phyloP scores from a whole-genome alignment of 2,888 invertebrate species.

The Troilus luridus region DNA sequence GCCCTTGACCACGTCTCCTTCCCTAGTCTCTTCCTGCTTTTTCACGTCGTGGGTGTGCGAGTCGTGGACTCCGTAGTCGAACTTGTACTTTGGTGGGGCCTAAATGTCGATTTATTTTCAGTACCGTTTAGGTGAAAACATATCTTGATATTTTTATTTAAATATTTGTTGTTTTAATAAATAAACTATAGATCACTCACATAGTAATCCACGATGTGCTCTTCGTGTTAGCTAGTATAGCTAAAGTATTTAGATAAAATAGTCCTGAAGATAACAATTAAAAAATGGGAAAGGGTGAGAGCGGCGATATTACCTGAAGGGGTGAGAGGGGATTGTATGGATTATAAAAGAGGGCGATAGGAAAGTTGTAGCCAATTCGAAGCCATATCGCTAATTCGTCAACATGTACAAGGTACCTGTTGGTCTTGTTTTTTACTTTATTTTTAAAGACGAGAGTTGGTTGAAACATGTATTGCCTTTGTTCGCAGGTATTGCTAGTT shows the following conservation, averaged over 20 bases:
- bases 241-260: too few relatives aligned
- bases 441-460: too few relatives aligned
- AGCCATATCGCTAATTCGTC: background rate
- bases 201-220: constrained; percentile 14
- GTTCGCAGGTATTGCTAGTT: background rate
- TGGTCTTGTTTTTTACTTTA: background rate
- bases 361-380: background rate
- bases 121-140: too few relatives aligned
- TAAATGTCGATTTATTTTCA: constrained; percentile 31
- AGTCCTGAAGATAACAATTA: too few relatives aligned
- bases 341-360: background rate
- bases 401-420: constrained; percentile 3
- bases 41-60: constrained; percentile 64
- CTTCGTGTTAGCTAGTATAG: constrained; percentile 42
- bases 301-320: too few relatives aligned
- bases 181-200: too few relatives aligned
- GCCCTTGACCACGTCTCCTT: constrained; percentile 65
- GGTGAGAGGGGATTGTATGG: background rate
- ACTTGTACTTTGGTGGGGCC: constrained; percentile 66
- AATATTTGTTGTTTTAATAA: too few relatives aligned
- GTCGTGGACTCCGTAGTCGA: constrained; percentile 66
- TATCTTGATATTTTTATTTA: too few relatives aligned
- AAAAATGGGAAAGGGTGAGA: background rate
- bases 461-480: too few relatives aligned
- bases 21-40: constrained; percentile 52